A percentile compares a stretch with the other conserved stretches of the same genome.
phyloP scores from a whole-genome alignment of 2,113 vertebrate species.

The Istiophorus platypterus region DNA sequence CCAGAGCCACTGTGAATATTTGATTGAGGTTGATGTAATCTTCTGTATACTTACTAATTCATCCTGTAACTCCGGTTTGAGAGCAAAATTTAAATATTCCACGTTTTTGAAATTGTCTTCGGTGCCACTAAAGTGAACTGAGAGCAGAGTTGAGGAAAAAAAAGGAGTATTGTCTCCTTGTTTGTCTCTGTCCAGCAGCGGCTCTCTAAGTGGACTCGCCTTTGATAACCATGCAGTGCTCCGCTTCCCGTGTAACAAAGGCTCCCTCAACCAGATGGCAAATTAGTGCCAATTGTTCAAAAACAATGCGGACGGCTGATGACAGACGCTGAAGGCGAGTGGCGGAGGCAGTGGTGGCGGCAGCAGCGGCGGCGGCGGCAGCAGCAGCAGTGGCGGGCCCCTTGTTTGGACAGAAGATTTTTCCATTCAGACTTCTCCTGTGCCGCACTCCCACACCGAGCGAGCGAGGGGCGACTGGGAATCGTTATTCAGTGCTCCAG shows the following conservation, averaged over 20 bases:
- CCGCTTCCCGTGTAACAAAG: constrained; percentile 72
- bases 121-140: constrained; percentile 55
- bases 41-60: constrained; percentile 14
- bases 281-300: constrained; percentile 85
- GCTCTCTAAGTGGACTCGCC: constrained; percentile 76
- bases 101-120: constrained; percentile 26
- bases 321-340: constrained; percentile 70
- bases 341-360: constrained; percentile 59
- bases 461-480: constrained; percentile 56
- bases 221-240: constrained; percentile 81
- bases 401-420: constrained; percentile 74
- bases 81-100: constrained; percentile 21
- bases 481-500: constrained; percentile 67
- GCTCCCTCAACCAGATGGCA: constrained; percentile 83
- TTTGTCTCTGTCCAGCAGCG: constrained; percentile 72
- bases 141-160: constrained; percentile 67
- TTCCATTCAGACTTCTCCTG: constrained; percentile 63
- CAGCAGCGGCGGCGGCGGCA: no score
- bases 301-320: constrained; percentile 82
- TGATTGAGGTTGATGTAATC: constrained; percentile 4
- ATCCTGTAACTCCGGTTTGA: neutral
- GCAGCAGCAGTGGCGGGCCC: no score
- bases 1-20: neutral
- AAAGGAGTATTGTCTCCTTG: constrained; percentile 72
- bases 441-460: constrained; percentile 47